These are phyloP conservation scores for Anabacerthia variegaticeps DNA, from an alignment of 2,797 vertebrate species.

Conservation along the genomic window DNA sequence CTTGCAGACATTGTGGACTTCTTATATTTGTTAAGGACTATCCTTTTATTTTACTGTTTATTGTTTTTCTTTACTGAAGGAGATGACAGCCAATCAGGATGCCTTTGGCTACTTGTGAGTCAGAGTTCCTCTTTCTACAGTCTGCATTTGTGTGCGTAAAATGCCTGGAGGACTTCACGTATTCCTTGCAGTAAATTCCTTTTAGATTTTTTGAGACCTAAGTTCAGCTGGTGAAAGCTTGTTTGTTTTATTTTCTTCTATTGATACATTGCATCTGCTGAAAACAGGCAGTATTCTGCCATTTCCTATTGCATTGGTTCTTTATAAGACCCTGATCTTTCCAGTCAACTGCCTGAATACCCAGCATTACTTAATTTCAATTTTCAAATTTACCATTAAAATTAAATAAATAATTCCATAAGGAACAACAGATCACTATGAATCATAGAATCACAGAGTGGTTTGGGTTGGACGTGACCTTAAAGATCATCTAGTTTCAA, in stretches of 20 bases:
- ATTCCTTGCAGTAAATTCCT: not conserved
- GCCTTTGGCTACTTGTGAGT: not conserved
- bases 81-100: not conserved
- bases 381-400: not conserved
- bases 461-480: not conserved
- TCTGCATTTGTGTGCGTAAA: not conserved
- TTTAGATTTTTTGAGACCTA: not conserved
- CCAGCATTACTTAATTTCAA: not conserved
- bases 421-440: not conserved
- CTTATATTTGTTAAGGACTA: not conserved
- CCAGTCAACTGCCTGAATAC: not conserved
- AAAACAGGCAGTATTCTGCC: not conserved
- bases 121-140: not conserved
- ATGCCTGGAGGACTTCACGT: not conserved
- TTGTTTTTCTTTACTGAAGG: not conserved
- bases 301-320: not conserved
- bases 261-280: not conserved
- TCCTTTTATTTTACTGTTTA: not conserved
- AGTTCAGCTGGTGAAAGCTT: not conserved
- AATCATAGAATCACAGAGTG: not conserved
- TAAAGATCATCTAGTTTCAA: not conserved
- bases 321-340: not conserved
- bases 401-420: not conserved
- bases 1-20: not conserved
- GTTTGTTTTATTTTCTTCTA: not conserved